Base-by-base conservation (phyloP, 2,888 invertebrate genomes). In the Eupithecia abbreviata region DNA sequence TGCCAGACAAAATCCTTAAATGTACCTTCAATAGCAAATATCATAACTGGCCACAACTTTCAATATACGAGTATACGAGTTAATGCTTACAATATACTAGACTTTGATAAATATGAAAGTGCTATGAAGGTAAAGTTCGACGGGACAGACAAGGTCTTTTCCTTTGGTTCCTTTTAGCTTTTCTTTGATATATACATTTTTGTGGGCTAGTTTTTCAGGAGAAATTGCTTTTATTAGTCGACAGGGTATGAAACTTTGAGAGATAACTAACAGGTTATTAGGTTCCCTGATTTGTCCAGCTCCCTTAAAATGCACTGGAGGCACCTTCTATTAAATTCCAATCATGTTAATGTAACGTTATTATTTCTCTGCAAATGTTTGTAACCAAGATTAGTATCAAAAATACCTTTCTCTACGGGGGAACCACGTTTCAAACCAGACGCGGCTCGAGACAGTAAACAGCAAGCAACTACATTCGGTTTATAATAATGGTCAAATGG, bases 371-470 rank as follows among this genome's bases (percentile, higher is more conserved):
- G 71, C 42, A 18, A 65, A 49, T 67, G 49, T 47, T 73, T 71
- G 67, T 43, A 71, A 73, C 47, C 12, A 69, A 47, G 45, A 47
- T 43, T 18, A 15, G 47, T 69, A 42, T 12, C 76, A 73, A 70
- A 73, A 43, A 42, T 58, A 66, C 72, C 73, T 74, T 77, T 80
- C 71, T 73, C 72, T 75, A 68, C 66, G 62, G 73, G 49, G 70
- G 78, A 78, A 79, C 77, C 80, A 75, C 74, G 79, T 74, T 58
- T 47, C 75, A 71, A 74, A 74, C 83, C 85, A 87, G 87, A 86
- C 86, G 77, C 45, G 76, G 81, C 72, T 80, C 82, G 30, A 87
- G 87, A 88, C 87, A 80, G 81, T 81, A 67, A 84, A 82, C 80
- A 82, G 81, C 79, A 79, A 82, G 81, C 79, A 79, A 78, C 51